These are phyloP conservation scores for Drosophila lutescens DNA, from an alignment of 2,888 invertebrate species.

Conservation along the genomic window DNA sequence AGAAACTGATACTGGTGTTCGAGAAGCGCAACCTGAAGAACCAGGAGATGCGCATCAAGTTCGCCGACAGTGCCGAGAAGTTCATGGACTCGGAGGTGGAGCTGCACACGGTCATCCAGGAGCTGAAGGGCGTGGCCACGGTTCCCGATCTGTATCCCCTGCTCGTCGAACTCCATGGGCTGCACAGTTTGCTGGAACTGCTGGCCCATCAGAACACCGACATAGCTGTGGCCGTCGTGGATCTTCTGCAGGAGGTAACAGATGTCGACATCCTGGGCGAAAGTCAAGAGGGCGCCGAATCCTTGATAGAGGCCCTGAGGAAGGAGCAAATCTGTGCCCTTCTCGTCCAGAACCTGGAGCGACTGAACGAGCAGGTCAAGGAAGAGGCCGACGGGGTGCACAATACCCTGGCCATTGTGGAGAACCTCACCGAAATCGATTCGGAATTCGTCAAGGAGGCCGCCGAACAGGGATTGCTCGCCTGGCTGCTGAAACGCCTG, in stretches of 20 bases:
- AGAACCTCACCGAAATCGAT: conserved; percentile 96
- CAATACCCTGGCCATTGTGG: conserved; percentile 95
- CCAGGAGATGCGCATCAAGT: conserved; percentile 99
- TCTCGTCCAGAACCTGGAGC: conserved; percentile 95
- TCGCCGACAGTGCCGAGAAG: conserved; percentile 97
- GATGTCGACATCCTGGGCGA: conserved; percentile 97
- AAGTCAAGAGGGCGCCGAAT: conserved; percentile 95
- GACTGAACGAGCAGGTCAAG: conserved; percentile 95
- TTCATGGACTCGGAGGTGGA: conserved; percentile 99
- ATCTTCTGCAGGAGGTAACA: conserved; percentile 92
- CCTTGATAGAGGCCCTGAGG: conserved; percentile 93
- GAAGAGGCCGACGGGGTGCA: conserved; percentile 98
- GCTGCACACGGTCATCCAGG: conserved; percentile 94
- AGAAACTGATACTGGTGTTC: conserved; percentile 94
- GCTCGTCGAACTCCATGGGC: conserved; percentile 94
- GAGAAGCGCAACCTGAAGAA: conserved; percentile 97
- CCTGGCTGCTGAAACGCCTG: conserved; percentile 96
- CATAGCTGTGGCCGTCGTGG: conserved; percentile 85
- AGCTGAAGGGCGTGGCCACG: conserved; percentile 95
- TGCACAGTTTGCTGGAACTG: conserved; percentile 95
- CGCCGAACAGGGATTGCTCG: conserved; percentile 94
- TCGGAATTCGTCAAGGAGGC: conserved; percentile 93
- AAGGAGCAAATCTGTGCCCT: conserved; percentile 95
- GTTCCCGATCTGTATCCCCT: conserved; percentile 97
- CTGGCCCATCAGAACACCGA: conserved; percentile 98